phyloP scores from a whole-genome alignment of 2,888 invertebrate genomes.

The Acanthococcus lagerstroemiae region DNA sequence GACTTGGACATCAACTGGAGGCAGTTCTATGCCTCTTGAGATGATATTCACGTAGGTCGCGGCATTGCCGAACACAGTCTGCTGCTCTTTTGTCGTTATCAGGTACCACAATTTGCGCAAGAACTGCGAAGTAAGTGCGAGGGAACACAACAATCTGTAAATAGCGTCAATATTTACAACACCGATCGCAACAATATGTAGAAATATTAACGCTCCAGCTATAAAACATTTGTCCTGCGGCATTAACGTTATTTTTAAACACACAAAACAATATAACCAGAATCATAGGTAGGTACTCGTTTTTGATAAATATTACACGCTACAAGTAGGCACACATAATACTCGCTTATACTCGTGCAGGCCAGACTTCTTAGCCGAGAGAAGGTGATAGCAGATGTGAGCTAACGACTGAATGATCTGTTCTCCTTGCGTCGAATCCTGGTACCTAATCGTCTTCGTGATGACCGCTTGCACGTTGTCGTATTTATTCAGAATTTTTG shows the following conservation, averaged over 20 bases:
- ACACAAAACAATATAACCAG: background rate
- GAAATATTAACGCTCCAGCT: background rate
- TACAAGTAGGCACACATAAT: too few relatives aligned
- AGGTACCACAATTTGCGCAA: slow-evolving; percentile 63
- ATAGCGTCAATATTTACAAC: background rate
- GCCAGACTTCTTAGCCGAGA: slow-evolving; percentile 6
- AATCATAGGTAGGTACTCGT: background rate
- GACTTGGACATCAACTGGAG: slow-evolving; percentile 52
- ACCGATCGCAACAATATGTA: background rate
- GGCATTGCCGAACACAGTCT: slow-evolving; percentile 45
- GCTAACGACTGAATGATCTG: slow-evolving; percentile 11
- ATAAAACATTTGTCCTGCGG: too few relatives aligned
- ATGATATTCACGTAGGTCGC: slow-evolving; percentile 56
- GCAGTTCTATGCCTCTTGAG: slow-evolving; percentile 54
- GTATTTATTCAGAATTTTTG: slow-evolving; percentile 9
- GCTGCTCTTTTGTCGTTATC: slow-evolving; percentile 44
- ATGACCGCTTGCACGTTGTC: slow-evolving; percentile 14
- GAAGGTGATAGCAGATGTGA: slow-evolving; percentile 13
- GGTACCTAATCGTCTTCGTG: background rate
- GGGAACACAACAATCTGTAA: slow-evolving; percentile 59
- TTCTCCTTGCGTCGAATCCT: slow-evolving; percentile 7
- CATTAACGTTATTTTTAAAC: slow-evolving; percentile 6
- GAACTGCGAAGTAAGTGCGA: slow-evolving; percentile 69
- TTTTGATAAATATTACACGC: too few relatives aligned
- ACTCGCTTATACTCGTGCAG: slow-evolving; percentile 18